phyloP scores from a whole-genome alignment of 2,888 invertebrate genomes.

The Synergus laeviventris region DNA sequence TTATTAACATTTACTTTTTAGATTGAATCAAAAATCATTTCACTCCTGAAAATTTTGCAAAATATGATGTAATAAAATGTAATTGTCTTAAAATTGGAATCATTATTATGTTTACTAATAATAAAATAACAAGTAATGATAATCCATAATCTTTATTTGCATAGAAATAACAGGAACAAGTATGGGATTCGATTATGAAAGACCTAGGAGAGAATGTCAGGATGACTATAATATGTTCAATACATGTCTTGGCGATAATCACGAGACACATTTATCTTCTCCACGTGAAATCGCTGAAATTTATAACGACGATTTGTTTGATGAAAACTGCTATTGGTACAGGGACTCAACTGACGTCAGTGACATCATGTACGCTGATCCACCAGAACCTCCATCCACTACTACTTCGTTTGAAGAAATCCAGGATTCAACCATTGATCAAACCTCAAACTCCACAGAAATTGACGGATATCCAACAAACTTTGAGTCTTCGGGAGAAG shows the following conservation, averaged over 20 bases:
- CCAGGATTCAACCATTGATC: too few relatives aligned
- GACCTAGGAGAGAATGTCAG: too few relatives aligned
- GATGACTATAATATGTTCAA: neutral
- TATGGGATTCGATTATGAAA: neutral
- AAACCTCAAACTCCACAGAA: too few relatives aligned
- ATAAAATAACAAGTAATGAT: neutral
- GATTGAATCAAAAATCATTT: too few relatives aligned
- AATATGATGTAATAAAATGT: too few relatives aligned
- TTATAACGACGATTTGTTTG: neutral
- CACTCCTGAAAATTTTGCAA: too few relatives aligned
- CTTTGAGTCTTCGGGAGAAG: neutral
- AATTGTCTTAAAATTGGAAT: too few relatives aligned
- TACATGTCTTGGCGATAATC: neutral
- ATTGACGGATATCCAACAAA: too few relatives aligned
- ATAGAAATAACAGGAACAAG: neutral
- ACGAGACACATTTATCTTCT: neutral
- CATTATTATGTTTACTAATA: neutral
- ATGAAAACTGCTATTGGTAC: neutral
- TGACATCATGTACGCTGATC: neutral
- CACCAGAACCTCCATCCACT: neutral
- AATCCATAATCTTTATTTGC: neutral
- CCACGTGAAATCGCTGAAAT: neutral
- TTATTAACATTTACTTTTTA: too few relatives aligned
- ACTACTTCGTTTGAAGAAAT: neutral
- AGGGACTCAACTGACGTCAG: neutral